These are phyloP conservation scores for Rhogogaster chlorosoma DNA, from an alignment of 2,888 invertebrate species.

Conservation along the genomic window DNA sequence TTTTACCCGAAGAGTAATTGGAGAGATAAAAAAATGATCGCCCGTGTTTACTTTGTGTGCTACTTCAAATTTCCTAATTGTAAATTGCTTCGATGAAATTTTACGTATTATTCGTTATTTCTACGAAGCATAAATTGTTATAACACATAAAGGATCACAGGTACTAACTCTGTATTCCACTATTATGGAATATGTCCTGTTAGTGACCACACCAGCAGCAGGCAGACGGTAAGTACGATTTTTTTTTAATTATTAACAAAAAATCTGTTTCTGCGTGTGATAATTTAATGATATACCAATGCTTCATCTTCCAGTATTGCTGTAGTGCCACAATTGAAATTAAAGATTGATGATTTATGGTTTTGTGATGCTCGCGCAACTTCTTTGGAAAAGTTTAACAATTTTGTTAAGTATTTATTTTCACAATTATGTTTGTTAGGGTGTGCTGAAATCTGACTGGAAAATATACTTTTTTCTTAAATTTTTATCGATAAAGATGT, in stretches of 20 bases:
- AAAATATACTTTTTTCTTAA: neutral
- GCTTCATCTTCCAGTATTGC: neutral
- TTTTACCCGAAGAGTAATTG: neutral
- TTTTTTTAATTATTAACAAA: conserved; percentile 55
- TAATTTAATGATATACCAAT: neutral
- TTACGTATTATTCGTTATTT: conserved; percentile 30
- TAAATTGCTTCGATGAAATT: neutral
- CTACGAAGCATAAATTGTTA: conserved; percentile 8
- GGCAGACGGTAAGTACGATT: conserved; percentile 67
- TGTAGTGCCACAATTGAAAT: neutral
- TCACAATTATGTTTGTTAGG: neutral
- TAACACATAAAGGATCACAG: conserved; percentile 38
- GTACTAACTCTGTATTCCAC: conserved; percentile 21
- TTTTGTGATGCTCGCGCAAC: neutral
- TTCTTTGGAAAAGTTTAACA: neutral
- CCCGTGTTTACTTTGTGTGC: neutral
- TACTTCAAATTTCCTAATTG: neutral
- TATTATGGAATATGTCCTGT: conserved; percentile 48
- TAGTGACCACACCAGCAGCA: conserved; percentile 64
- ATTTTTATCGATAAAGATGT: neutral
- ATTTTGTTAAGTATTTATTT: neutral
- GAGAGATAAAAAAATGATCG: neutral
- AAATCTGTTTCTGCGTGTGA: conserved; percentile 16
- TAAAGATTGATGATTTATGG: neutral
- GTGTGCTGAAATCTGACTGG: neutral